These are phyloP conservation scores for Hipposideros armiger DNA, from an alignment of 2,113 vertebrate species.

Conservation along the genomic window DNA sequence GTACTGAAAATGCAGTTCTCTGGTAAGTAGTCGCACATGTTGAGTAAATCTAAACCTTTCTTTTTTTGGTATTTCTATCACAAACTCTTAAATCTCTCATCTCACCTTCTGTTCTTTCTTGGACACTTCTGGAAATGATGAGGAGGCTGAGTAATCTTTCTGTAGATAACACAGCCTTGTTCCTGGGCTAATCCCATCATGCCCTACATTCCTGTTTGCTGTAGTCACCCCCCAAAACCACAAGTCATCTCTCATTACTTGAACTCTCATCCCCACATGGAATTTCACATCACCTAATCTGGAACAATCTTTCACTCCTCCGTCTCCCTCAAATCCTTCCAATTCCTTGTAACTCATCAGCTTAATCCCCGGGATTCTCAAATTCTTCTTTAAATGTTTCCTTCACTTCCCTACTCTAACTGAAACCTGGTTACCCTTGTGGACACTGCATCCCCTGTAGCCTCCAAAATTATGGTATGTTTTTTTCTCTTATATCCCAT, in stretches of 20 bases:
- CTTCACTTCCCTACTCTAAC: not conserved
- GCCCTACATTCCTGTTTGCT: conserved; percentile 66
- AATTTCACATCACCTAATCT: conserved; percentile 47
- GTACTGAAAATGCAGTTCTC: not conserved
- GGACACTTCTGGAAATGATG: not conserved
- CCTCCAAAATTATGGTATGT: not conserved
- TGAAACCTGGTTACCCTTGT: not conserved
- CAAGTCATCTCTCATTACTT: conserved; percentile 37
- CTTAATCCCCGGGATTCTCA: not conserved
- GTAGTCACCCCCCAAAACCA: conserved; percentile 45
- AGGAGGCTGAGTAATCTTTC: conserved; percentile 56
- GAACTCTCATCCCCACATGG: not conserved
- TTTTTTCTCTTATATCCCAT: not conserved
- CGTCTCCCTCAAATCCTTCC: conserved; percentile 21
- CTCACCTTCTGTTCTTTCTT: conserved; percentile 49
- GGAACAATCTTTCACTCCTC: conserved; percentile 23
- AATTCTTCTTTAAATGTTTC: conserved; percentile 33
- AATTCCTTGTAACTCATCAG: conserved; percentile 54
- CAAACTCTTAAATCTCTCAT: conserved; percentile 38
- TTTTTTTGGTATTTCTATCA: conserved; percentile 18
- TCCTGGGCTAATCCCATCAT: conserved; percentile 63
- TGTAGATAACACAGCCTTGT: conserved; percentile 52
- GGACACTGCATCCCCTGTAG: not conserved
- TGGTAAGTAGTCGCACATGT: not conserved
- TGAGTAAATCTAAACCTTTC: conserved; percentile 23